Conservation (phyloP, 2,113 vertebrate genomes). For the Barnardius zonarius region DNA sequence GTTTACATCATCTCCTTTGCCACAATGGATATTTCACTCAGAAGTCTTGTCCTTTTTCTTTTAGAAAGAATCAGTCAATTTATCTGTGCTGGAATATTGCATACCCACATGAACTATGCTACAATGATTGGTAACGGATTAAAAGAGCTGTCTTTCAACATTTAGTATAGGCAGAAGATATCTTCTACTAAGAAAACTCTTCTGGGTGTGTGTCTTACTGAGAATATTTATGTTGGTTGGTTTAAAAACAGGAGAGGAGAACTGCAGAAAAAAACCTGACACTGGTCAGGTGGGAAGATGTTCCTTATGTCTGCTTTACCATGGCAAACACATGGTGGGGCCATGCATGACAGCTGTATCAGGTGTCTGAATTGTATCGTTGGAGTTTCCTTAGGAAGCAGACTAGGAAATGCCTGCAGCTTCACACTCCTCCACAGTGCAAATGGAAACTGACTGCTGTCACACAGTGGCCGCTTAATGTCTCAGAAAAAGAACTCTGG, state of each 20-base stretch:
- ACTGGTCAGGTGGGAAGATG: neutral
- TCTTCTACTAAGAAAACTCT: neutral
- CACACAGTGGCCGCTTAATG: neutral
- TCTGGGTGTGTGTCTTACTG: accelerated
- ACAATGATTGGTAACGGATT: neutral
- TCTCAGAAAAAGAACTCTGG: neutral
- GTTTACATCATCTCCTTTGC: neutral
- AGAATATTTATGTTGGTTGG: neutral
- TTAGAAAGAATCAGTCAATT: neutral
- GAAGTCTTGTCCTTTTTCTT: neutral
- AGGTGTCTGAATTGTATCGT: neutral
- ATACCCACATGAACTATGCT: neutral
- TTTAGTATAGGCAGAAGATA: neutral
- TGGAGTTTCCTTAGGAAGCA: neutral
- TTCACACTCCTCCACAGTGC: too few species aligned
- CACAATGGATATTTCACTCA: neutral
- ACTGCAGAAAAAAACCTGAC: neutral
- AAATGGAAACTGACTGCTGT: neutral
- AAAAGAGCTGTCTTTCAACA: neutral
- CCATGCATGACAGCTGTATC: accelerated
- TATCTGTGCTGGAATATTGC: neutral
- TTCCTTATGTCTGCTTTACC: neutral
- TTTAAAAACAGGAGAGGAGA: neutral
- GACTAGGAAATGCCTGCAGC: neutral
- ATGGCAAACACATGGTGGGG: neutral